Evolutionary conservation across 2,888 invertebrate species (phyloP), one percentile per base, ranked within the genome.

Genomic region (Scaptomyza polygonia): DNA sequence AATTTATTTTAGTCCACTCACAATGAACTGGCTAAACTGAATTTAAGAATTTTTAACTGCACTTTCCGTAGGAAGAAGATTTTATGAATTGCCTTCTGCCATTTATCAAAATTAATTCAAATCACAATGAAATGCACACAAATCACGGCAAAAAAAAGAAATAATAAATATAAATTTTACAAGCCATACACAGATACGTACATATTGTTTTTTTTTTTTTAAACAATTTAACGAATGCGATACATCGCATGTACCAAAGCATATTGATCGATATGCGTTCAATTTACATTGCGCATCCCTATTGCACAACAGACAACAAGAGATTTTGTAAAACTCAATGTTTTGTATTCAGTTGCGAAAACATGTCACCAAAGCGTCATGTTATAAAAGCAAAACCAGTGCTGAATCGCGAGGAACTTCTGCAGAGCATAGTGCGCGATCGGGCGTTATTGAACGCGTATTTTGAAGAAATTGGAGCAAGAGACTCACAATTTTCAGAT

Each of bases 361-460:
- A 5, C 7, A 76, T 73, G 77, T 55, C 57, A 0, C 32, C 39
- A 14, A 55, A 45, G 12, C 72, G 77, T 7, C 40, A n/a, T 7
- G 16, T 2, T 11, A 32, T 67, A 21, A 72, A 68, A 18, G n/a
- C 56, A 0, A 74, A 64, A 45, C 34, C 63, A 3, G 32, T 49
- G 5, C 21, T 67, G 3, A 77, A 65, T 53, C 83, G 80, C 0
- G 56, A 74, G 3, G 76, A 86, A 39, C 62, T 88, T 3, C 47
- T 88, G 9, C 58, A 79, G 48, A 74, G 65, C n/a, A 78, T 85
- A 3, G 55, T 51, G n/a, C 68, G 67, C 5, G 82, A 89, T 56
- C 79, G 79, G 4, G 21, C 55, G 3, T 45, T 80, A 27, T 49
- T 89, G 9, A 75, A 49, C 0, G 68, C 71, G 5, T 87, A 79